Evolutionary conservation across 2,888 invertebrate genomes (phyloP), one percentile per base, ranked within the genome.

Genomic region (Masnerella sp.): DNA sequence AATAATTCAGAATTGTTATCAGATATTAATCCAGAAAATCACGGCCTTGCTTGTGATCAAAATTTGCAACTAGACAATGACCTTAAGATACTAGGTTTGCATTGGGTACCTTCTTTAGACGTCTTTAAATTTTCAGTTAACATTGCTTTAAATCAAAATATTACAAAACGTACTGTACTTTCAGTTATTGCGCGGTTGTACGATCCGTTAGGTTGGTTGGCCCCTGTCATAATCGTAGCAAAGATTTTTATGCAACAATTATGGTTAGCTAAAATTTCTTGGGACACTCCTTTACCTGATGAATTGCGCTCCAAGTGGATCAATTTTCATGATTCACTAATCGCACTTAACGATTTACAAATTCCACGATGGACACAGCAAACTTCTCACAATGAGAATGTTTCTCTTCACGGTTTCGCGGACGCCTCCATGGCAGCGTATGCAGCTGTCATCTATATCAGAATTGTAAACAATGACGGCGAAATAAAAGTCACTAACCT

Each of bases 191-290:
- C 56, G 1, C 18, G 42, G 8, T 18, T 42, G 8, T 47, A 15
- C 12, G 49, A 49, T 17, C 62, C 62, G 0, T 2, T 62, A 2
- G 62, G 51, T 0, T 62, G 49, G 17, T 11, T 62, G 2, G 11
- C 11, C 1, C 47, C 28, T 0, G 30, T 49, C 4, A 36, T 34
- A 1, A 30, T 40, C 2, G 12, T 0, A 1, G 62, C 47, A 1
- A 62, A 62, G 15, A 51, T 62, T 2, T 30, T 73, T 9, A 43
- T 74, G 34, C 76, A 73, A 38, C 14, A 38, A 0, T 22, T 70
- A 9, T 75, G 69, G 68, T 8, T n/a, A 7, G 7, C 8, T 4
- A 4, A 2, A 1, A 15, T 9, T 9, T 7, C 8, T 9, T 47
- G 47, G 47, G 47, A 47, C 8, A 11, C 4, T 2, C 22, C 1